A percentile compares a stretch with the other conserved stretches of the same genome.
These are phyloP conservation scores for Belgica antarctica DNA, from an alignment of 2,888 invertebrate genomes.

Conservation along the genomic window DNA sequence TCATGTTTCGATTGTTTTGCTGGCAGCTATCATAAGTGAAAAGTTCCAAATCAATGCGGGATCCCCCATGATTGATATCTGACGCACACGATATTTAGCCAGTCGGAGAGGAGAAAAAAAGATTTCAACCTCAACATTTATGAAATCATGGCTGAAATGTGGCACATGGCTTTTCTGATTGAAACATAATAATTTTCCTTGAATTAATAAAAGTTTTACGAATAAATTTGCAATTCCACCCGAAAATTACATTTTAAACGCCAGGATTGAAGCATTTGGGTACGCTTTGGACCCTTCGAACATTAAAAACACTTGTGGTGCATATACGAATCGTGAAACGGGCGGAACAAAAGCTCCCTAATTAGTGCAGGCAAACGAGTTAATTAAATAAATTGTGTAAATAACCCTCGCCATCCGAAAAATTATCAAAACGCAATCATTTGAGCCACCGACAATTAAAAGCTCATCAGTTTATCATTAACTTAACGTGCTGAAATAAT, in stretches of 20 bases:
- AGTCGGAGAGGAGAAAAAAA: too few relatives aligned
- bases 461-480: constrained; percentile 11
- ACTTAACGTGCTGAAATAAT: neutral
- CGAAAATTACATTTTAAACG: too few relatives aligned
- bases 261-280: too few relatives aligned
- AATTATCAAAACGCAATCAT: too few relatives aligned
- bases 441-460: constrained; percentile 7
- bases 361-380: neutral
- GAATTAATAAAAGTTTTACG: constrained; percentile 8
- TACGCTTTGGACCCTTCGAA: neutral
- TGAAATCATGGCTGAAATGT: too few relatives aligned
- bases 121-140: too few relatives aligned
- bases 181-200: neutral
- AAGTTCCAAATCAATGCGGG: neutral
- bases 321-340: neutral
- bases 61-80: neutral
- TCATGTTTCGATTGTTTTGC: neutral
- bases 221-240: too few relatives aligned
- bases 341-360: neutral
- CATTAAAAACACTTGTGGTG: neutral
- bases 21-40: constrained; percentile 5
- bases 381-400: neutral
- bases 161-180: neutral
- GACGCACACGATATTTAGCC: neutral
- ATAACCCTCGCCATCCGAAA: neutral